phyloP scores from a whole-genome alignment of 2,113 vertebrate species.

The Salvelinus sp. region DNA sequence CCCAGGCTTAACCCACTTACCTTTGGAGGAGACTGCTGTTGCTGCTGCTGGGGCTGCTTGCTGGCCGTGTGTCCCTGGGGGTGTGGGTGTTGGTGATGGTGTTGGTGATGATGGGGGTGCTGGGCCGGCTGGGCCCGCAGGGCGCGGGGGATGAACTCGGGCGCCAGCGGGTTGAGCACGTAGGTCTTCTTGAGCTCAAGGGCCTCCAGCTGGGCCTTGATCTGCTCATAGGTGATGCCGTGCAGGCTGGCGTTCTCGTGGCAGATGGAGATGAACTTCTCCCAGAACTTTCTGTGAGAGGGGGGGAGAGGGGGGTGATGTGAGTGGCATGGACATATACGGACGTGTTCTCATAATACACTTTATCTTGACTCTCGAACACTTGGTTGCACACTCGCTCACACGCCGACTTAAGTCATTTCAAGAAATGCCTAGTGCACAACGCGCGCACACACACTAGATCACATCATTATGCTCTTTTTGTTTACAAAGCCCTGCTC shows the following conservation, averaged over 20 bases:
- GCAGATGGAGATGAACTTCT: slow-evolving; percentile 95
- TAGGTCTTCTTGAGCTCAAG: slow-evolving; percentile 99
- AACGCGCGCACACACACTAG: neutral
- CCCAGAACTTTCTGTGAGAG: slow-evolving; percentile 93
- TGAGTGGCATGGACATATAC: too few species aligned
- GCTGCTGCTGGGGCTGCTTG: slow-evolving; percentile 71
- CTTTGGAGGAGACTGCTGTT: slow-evolving; percentile 94
- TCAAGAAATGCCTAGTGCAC: neutral
- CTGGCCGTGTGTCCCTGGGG: slow-evolving; percentile 64
- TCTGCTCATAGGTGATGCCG: slow-evolving; percentile 97
- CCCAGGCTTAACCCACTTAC: slow-evolving; percentile 58
- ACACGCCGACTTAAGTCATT: too few species aligned
- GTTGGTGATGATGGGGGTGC: slow-evolving; percentile 49
- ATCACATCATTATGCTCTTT: too few species aligned
- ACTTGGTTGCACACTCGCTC: too few species aligned
- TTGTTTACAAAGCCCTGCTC: too few species aligned
- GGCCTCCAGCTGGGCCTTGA: slow-evolving; percentile 95
- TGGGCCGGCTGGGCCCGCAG: slow-evolving; percentile 83
- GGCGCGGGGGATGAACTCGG: slow-evolving; percentile 96
- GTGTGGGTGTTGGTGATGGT: slow-evolving; percentile 77
- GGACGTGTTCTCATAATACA: too few species aligned
- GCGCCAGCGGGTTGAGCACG: slow-evolving; percentile 94
- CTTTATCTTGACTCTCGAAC: too few species aligned
- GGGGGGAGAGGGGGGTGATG: neutral
- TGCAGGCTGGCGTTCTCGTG: slow-evolving; percentile 95